These are phyloP conservation scores for Tor tambroides DNA, from an alignment of 2,113 vertebrate genomes.

Conservation along the genomic window DNA sequence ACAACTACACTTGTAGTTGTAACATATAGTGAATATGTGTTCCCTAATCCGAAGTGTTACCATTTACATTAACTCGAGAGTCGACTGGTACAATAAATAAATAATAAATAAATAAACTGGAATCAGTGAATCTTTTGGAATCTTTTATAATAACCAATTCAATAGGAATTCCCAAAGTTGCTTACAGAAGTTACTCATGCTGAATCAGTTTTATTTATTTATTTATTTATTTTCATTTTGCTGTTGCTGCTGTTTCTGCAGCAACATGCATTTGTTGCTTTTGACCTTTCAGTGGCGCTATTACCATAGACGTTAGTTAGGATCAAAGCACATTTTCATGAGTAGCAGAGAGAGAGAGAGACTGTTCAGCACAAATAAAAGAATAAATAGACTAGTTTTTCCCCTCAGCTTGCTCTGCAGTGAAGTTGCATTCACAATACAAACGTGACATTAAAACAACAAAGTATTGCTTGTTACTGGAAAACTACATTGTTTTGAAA, in stretches of 20 bases:
- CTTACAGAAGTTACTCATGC: background rate
- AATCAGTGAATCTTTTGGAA: background rate
- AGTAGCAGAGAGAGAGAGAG: background rate
- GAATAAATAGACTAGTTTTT: too few relatives aligned
- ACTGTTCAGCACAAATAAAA: too few relatives aligned
- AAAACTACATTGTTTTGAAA: too few relatives aligned
- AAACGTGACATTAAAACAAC: background rate
- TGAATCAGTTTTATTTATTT: background rate
- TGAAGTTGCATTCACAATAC: background rate
- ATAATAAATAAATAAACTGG: background rate
- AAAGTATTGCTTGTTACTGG: too few relatives aligned
- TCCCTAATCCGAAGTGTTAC: too few relatives aligned
- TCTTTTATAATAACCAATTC: background rate
- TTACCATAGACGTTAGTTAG: background rate
- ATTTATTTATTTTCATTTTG: background rate
- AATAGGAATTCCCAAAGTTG: too few relatives aligned
- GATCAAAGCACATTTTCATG: background rate
- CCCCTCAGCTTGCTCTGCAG: background rate
- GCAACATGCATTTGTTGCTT: background rate
- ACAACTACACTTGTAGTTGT: too few relatives aligned
- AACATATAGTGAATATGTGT: too few relatives aligned
- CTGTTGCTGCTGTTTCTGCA: background rate
- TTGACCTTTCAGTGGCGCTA: background rate
- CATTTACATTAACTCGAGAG: too few relatives aligned
- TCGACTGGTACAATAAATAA: background rate